A percentile compares a stretch with the other conserved stretches of the same genome.
Conservation (phyloP, 2,888 invertebrate genomes). For the Eretmocerus hayati region DNA sequence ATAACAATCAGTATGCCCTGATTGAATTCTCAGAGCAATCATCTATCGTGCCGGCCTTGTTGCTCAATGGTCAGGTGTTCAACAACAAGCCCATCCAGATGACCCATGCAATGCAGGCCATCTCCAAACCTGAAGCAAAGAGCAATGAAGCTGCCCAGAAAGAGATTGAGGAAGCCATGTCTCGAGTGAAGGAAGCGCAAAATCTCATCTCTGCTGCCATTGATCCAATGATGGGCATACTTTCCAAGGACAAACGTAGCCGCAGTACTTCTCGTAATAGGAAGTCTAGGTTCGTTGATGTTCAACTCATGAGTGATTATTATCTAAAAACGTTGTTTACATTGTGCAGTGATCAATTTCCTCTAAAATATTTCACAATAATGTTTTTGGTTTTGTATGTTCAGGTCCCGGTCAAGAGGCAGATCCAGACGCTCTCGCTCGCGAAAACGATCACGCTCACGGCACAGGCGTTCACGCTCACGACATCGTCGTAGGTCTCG, state of each 20-base stretch:
- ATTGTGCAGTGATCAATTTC: not conserved
- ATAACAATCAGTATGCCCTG: slow-evolving; percentile 72
- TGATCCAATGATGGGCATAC: slow-evolving; percentile 81
- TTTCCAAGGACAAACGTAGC: slow-evolving; percentile 77
- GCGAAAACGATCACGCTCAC: slow-evolving; percentile 40
- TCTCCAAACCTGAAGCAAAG: slow-evolving; percentile 87
- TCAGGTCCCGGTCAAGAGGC: slow-evolving; percentile 59
- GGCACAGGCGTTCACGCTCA: slow-evolving; percentile 53
- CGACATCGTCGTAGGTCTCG: slow-evolving; percentile 55
- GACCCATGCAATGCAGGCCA: slow-evolving; percentile 86
- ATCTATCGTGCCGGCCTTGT: slow-evolving; percentile 76
- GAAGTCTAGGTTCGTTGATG: slow-evolving; percentile 33
- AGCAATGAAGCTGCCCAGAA: slow-evolving; percentile 92
- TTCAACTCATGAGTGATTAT: no score
- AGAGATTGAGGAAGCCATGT: slow-evolving; percentile 96
- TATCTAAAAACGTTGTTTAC: no score
- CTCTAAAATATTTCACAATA: not conserved
- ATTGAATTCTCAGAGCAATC: slow-evolving; percentile 92
- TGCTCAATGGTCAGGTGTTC: slow-evolving; percentile 72
- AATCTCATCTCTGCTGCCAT: slow-evolving; percentile 90
- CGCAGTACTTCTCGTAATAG: slow-evolving; percentile 48
- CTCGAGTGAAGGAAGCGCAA: slow-evolving; percentile 91
- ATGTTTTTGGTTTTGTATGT: slow-evolving; percentile 8
- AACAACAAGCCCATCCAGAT: slow-evolving; percentile 69
- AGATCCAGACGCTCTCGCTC: slow-evolving; percentile 40